Evolutionary conservation across 2,113 vertebrate species (phyloP).

Genomic region (Cepphus grylle): DNA sequence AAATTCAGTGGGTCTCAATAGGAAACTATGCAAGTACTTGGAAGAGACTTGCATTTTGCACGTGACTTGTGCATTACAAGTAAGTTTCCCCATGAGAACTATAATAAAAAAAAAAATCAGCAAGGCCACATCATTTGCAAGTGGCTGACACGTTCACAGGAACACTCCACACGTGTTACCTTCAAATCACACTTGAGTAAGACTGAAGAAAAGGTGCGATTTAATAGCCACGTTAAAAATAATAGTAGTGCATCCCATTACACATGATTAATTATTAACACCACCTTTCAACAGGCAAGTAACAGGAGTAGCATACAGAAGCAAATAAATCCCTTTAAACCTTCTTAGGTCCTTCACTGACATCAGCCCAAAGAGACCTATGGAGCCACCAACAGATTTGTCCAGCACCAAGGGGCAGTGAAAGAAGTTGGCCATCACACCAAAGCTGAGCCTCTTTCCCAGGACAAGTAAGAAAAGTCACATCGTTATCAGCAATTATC

Average conservation of each 20-base stretch:
- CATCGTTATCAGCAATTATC: background rate
- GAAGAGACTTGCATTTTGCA: background rate
- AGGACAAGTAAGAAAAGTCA: background rate
- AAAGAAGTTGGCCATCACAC: background rate
- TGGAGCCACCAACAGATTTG: background rate
- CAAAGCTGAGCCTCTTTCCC: background rate
- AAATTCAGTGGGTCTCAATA: background rate
- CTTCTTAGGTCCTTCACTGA: background rate
- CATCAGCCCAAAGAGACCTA: background rate
- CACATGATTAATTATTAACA: background rate
- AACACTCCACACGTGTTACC: background rate
- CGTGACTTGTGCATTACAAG: accelerated
- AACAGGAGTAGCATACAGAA: background rate
- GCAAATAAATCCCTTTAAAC: background rate
- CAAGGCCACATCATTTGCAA: background rate
- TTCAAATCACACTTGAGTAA: background rate
- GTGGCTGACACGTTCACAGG: background rate
- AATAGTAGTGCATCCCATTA: background rate
- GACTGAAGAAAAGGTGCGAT: background rate
- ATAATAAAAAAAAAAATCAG: background rate
- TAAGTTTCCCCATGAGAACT: background rate
- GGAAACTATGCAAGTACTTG: background rate
- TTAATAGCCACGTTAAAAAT: background rate
- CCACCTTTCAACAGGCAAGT: background rate
- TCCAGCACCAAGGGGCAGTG: background rate